Conservation (phyloP, 2,797 vertebrate species). For the Leptoclinus maculatus region DNA sequence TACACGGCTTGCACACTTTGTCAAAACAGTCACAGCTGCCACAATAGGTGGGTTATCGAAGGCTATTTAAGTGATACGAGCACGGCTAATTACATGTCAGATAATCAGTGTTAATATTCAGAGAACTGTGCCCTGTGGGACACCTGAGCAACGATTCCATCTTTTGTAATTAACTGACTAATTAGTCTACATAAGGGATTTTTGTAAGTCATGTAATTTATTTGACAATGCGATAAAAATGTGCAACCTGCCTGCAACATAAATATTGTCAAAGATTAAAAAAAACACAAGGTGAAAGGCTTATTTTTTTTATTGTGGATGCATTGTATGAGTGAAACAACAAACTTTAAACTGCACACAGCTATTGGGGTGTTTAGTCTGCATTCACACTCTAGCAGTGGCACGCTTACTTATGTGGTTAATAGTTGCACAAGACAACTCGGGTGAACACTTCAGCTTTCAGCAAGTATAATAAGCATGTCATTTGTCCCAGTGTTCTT, state of each 20-base stretch:
- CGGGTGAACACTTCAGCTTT: neutral
- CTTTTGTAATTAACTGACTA: neutral
- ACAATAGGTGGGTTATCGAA: neutral
- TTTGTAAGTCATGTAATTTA: neutral
- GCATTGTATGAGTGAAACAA: neutral
- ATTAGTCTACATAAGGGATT: neutral
- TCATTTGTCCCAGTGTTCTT: neutral
- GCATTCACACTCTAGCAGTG: neutral
- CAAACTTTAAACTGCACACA: neutral
- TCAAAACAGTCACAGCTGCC: neutral
- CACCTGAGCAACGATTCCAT: neutral
- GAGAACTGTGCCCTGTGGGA: neutral
- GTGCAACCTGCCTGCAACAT: neutral
- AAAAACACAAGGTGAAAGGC: neutral
- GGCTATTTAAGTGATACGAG: neutral
- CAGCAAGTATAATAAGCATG: too few relatives aligned
- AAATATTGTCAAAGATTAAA: neutral
- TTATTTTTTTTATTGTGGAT: neutral
- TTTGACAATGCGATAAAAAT: neutral
- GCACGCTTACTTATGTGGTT: neutral
- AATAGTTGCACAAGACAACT: neutral
- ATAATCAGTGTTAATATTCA: constrained; percentile 9
- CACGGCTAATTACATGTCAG: neutral
- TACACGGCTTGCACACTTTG: neutral
- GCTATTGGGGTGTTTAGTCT: neutral